phyloP scores from a whole-genome alignment of 2,888 invertebrate genomes.

The Xestia xanthographa region DNA sequence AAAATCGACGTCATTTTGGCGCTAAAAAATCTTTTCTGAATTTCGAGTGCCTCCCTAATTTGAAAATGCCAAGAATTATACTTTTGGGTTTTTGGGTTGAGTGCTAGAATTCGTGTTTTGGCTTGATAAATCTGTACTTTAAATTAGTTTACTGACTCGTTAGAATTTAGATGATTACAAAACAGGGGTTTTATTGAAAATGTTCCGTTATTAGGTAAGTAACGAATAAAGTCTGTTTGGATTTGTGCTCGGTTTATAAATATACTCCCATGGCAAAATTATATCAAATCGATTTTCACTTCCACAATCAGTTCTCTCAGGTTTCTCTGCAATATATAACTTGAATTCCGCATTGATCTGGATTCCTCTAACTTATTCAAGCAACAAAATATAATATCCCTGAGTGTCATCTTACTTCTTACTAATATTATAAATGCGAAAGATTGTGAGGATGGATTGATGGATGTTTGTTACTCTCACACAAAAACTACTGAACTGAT shows the following conservation, averaged over 20 bases:
- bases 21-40: slow-evolving; percentile 34
- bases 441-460: too few species aligned
- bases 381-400: not conserved
- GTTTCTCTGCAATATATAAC: not conserved
- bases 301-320: not conserved
- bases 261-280: not conserved
- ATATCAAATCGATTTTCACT: not conserved
- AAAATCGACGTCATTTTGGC: slow-evolving; percentile 40
- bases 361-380: not conserved
- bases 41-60: slow-evolving; percentile 47
- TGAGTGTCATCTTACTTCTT: not conserved
- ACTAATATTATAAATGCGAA: too few species aligned
- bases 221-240: not conserved
- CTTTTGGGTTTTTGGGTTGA: not conserved
- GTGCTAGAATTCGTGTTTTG: not conserved
- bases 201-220: not conserved
- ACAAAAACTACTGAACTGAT: too few species aligned
- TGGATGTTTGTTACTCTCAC: too few species aligned
- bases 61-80: not conserved
- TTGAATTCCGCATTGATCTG: not conserved
- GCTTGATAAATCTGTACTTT: not conserved
- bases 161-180: not conserved
- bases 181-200: not conserved
- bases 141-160: not conserved
- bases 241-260: not conserved